phyloP scores from a whole-genome alignment of 2,797 vertebrate genomes.

The Crax fasciolata region DNA sequence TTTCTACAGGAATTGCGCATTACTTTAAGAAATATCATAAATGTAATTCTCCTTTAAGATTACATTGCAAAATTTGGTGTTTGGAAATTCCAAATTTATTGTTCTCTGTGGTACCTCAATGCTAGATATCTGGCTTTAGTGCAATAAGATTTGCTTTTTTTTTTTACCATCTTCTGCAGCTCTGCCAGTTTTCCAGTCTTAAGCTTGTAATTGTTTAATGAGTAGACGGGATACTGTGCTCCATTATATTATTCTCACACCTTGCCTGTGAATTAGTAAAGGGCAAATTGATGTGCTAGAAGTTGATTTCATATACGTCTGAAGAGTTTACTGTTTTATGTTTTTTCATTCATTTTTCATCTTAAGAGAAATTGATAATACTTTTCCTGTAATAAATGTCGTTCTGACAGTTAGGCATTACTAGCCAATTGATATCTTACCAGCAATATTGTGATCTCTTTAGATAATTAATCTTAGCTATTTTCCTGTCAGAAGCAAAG shows the following conservation, averaged over 20 bases:
- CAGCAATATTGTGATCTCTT: constrained; percentile 85
- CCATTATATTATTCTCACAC: neutral
- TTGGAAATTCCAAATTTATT: neutral
- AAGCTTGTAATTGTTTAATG: neutral
- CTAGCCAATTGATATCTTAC: constrained; percentile 85
- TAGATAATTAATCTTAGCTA: constrained; percentile 87
- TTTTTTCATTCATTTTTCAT: constrained; percentile 62
- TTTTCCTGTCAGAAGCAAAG: constrained; percentile 84
- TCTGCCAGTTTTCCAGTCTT: constrained; percentile 15
- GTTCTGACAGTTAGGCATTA: constrained; percentile 83
- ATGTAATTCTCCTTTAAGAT: neutral
- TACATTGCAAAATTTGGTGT: neutral
- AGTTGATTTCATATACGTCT: constrained; percentile 67
- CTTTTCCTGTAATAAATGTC: constrained; percentile 82
- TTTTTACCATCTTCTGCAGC: neutral
- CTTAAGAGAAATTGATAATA: constrained; percentile 76
- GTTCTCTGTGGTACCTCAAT: neutral
- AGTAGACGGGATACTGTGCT: neutral
- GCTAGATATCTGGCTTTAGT: neutral
- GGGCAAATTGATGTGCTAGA: constrained; percentile 33
- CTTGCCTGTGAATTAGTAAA: constrained; percentile 31
- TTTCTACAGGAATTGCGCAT: neutral
- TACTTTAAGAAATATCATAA: neutral
- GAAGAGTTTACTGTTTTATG: constrained; percentile 67
- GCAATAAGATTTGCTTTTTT: neutral